Percentiles rank a stretch among this genome's conserved stretches.
Conservation (phyloP, 2,888 invertebrate species). For the Bhutanitis thaidina region DNA sequence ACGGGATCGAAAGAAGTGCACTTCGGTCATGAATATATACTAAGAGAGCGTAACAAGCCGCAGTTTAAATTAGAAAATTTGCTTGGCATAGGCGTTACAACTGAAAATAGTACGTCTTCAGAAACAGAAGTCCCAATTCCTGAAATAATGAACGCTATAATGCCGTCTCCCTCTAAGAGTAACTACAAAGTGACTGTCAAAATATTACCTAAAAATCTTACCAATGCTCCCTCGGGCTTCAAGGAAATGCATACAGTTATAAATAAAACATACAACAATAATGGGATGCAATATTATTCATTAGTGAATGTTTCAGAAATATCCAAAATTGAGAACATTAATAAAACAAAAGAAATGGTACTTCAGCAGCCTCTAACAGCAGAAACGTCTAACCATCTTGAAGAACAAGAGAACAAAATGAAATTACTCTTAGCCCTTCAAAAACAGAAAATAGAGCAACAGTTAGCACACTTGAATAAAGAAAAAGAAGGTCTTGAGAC, state of each 20-base stretch:
- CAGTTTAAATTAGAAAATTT: slow-evolving; percentile 15
- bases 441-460: slow-evolving; percentile 47
- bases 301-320: slow-evolving; percentile 62
- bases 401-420: slow-evolving; percentile 41
- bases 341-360: slow-evolving; percentile 26
- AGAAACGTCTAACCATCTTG: slow-evolving; percentile 22
- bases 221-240: slow-evolving; percentile 43
- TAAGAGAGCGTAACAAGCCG: slow-evolving; percentile 8
- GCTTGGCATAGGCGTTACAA: slow-evolving; percentile 12
- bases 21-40: slow-evolving; percentile 11
- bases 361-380: neutral
- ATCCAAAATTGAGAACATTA: slow-evolving; percentile 51
- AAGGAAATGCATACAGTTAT: slow-evolving; percentile 66
- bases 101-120: slow-evolving; percentile 19
- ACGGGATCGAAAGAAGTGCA: slow-evolving; percentile 39
- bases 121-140: slow-evolving; percentile 22
- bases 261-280: slow-evolving; percentile 60
- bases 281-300: slow-evolving; percentile 54
- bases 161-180: slow-evolving; percentile 29
- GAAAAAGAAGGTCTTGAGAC: slow-evolving; percentile 46
- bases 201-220: slow-evolving; percentile 54
- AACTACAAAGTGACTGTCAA: slow-evolving; percentile 61
- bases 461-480: slow-evolving; percentile 42
- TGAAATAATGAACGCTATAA: slow-evolving; percentile 38
- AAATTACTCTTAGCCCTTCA: slow-evolving; percentile 44